Conservation (phyloP, 2,797 vertebrate genomes). For the Hyperoplus lanceolatus region DNA sequence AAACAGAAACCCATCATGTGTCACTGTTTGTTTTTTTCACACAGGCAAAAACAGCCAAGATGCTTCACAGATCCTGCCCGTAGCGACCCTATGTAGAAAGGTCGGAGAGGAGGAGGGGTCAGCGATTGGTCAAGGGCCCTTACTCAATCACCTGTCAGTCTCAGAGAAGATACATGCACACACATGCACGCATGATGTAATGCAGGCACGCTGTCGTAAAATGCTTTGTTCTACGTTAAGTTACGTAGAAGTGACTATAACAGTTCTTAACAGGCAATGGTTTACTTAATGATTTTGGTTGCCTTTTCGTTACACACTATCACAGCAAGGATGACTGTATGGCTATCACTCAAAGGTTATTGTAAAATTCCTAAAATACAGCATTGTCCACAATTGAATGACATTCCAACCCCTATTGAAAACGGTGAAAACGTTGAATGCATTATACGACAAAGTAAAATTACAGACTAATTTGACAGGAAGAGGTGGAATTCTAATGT, state of each 20-base stretch:
- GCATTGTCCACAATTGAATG: conserved; percentile 9
- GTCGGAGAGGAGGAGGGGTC: conserved; percentile 11
- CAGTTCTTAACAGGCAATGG: conserved; percentile 1
- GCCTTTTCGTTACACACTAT: conserved; percentile 37
- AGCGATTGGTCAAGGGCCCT: conserved; percentile 33
- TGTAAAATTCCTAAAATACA: conserved; percentile 22
- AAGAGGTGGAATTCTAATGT: not conserved
- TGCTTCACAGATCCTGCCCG: conserved; percentile 8
- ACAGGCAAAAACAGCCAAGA: not conserved
- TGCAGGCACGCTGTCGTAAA: not conserved
- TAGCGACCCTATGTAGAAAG: conserved; percentile 14
- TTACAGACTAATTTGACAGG: not conserved
- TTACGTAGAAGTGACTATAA: conserved; percentile 5
- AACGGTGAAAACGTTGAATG: conserved; percentile 2
- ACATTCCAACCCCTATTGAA: conserved; percentile 6
- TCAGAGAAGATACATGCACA: not conserved
- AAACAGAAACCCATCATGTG: conserved; percentile 13
- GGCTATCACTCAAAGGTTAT: conserved; percentile 28
- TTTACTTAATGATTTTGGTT: conserved; percentile 2
- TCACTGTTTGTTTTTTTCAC: not conserved
- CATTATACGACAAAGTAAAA: not conserved
- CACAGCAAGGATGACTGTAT: not conserved
- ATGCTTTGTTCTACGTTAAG: not conserved
- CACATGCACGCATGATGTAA: conserved; percentile 8
- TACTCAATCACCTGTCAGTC: conserved; percentile 22